Evolutionary conservation across 1,140 invertebrate genomes (phyloP).

Genomic region (Solenopsis fugax): DNA sequence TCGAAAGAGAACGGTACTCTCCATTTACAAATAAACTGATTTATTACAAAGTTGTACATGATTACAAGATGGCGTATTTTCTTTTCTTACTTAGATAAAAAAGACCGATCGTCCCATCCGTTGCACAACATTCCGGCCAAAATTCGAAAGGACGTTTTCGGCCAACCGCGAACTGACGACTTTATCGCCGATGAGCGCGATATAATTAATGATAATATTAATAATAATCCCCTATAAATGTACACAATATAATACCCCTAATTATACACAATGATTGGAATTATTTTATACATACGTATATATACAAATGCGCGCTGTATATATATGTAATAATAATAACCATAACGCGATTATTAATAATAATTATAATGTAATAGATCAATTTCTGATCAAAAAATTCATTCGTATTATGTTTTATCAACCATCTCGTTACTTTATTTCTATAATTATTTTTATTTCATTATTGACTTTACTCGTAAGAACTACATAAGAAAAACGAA

Average conservation of each 20-base stretch:
- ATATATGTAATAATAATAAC: constrained; percentile 50
- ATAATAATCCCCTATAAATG: constrained; percentile 75
- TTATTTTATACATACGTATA: constrained; percentile 46
- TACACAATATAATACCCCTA: constrained; percentile 52
- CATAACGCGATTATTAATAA: constrained; percentile 48
- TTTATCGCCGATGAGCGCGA: constrained; percentile 44
- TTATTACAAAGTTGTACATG: constrained; percentile 76
- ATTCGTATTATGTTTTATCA: constrained; percentile 21
- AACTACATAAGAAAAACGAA: constrained; percentile 16
- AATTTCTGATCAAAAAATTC: constrained; percentile 38
- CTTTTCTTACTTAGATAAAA: constrained; percentile 40
- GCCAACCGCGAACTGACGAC: constrained; percentile 66
- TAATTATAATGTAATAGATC: constrained; percentile 65
- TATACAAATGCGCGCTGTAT: constrained; percentile 17
- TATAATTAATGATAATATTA: constrained; percentile 70
- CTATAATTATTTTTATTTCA: background rate
- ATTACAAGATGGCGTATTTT: constrained; percentile 57
- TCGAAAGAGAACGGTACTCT: background rate
- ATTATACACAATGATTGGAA: constrained; percentile 48
- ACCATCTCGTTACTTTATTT: background rate
- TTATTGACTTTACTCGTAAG: constrained; percentile 13
- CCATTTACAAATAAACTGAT: constrained; percentile 75
- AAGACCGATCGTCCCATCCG: constrained; percentile 43
- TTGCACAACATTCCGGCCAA: constrained; percentile 48
- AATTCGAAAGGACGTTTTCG: background rate